Conservation (phyloP, 2,888 invertebrate species). For the Xanthia icteritia region DNA sequence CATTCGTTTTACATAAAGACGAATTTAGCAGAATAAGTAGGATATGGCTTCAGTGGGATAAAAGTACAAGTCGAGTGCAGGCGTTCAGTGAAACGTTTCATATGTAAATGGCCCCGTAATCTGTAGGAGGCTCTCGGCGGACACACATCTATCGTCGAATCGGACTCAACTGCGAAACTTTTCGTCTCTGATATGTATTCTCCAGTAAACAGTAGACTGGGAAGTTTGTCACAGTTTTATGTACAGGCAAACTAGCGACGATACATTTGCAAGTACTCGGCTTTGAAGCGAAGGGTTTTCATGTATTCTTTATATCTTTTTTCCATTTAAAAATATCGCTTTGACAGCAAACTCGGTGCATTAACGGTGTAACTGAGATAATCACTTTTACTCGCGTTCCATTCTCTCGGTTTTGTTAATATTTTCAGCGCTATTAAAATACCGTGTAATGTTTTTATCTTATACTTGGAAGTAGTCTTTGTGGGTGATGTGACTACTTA, state of each 20-base stretch:
- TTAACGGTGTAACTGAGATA: constrained; percentile 43
- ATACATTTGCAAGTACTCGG: constrained; percentile 63
- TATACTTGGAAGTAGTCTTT: not conserved
- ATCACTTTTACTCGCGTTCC: constrained; percentile 40
- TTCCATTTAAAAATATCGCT: constrained; percentile 53
- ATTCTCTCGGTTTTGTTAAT: constrained; percentile 39
- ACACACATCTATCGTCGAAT: constrained; percentile 84
- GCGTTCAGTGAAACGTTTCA: constrained; percentile 87
- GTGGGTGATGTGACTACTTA: not conserved
- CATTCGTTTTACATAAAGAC: constrained; percentile 75
- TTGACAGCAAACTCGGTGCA: constrained; percentile 35
- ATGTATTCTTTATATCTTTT: constrained; percentile 42
- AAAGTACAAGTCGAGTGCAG: constrained; percentile 83
- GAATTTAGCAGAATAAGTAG: constrained; percentile 75
- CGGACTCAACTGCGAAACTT: constrained; percentile 80
- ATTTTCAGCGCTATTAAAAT: constrained; percentile 33
- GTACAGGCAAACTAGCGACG: constrained; percentile 68
- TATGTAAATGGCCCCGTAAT: constrained; percentile 88
- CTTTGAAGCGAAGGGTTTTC: constrained; percentile 46
- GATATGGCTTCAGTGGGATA: constrained; percentile 77
- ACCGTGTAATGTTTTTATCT: constrained; percentile 14
- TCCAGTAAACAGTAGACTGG: constrained; percentile 74
- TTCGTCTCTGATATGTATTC: constrained; percentile 76
- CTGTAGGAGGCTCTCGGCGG: constrained; percentile 80
- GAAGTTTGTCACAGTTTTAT: constrained; percentile 73